These are phyloP conservation scores for Alitta virens DNA, from an alignment of 2,888 invertebrate species.

Conservation along the genomic window DNA sequence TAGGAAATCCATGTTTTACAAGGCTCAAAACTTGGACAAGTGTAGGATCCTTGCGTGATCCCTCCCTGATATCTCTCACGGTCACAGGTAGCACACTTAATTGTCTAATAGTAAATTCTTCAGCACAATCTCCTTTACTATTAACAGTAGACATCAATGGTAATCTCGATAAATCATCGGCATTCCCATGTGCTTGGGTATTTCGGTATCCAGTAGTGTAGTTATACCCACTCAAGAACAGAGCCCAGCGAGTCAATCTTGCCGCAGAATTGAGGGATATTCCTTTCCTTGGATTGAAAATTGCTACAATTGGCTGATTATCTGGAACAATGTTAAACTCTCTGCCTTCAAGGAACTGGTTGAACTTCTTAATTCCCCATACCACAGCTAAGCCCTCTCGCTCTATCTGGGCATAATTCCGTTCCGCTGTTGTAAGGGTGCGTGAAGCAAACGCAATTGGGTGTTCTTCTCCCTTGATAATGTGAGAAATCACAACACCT, in stretches of 20 bases:
- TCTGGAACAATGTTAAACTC: conserved; percentile 5
- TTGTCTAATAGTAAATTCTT: too few species aligned
- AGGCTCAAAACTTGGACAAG: not conserved
- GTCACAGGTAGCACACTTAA: not conserved
- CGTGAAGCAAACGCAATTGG: conserved; percentile 5
- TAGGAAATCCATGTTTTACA: not conserved
- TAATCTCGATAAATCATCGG: not conserved
- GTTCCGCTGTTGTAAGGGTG: conserved; percentile 2
- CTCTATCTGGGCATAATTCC: conserved; percentile 7
- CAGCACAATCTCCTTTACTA: too few species aligned
- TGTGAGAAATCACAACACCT: conserved; percentile 5
- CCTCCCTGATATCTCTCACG: not conserved
- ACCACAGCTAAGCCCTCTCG: conserved; percentile 4
- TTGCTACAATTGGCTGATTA: not conserved
- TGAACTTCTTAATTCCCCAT: conserved; percentile 3
- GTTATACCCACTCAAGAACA: not conserved
- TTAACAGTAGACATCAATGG: too few species aligned
- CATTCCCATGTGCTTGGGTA: not conserved
- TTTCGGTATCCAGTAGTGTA: not conserved
- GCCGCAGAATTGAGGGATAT: not conserved
- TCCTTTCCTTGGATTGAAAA: not conserved
- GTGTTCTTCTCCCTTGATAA: conserved; percentile 1
- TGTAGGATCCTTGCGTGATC: not conserved
- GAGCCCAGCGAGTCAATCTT: not conserved
- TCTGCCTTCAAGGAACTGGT: conserved; percentile 3